Base-by-base conservation (phyloP, 2,888 invertebrate genomes). In the Cryptocephalus moraei region DNA sequence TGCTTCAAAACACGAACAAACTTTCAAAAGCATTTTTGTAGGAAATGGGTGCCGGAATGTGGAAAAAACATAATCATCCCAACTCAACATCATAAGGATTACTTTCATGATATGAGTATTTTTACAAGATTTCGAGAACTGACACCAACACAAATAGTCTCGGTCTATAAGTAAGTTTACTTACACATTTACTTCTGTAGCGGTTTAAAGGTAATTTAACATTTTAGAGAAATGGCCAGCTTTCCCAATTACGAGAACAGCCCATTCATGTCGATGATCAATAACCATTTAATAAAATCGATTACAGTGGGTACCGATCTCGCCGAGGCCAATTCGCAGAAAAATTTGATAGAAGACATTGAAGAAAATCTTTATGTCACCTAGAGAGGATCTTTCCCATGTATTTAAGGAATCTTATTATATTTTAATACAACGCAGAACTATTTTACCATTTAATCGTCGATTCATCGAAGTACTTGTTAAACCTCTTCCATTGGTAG, bases 401-500 rank as follows among this genome's bases (percentile, higher is more conserved):
- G 6, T 6, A 22, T 22, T 14, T 22, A 14, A 8, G 8, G 12
- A n/a, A n/a, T n/a, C n/a, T n/a, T n/a, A 41, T 31, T 9, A 13
- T 13, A 41, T 41, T 8, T 12, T 2, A n/a, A 14, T 32, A 46
- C 9, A 33, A 8, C 14, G 10, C 41, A 39, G 44, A 39, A 9
- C 39, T 44, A 22, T 22, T 22, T 47, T 49, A 32, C 45, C 34
- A 42, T 41, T 55, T 64, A 50, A 88, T 86, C 8, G 87, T 87
- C 0, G 62, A 69, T 69, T 91, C 91, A 68, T 87, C 82, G 69
- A 78, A 93, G 69, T 92, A 92, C 51, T 84, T 84, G 67, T 92
- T 91, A 63, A 78, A 89, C 62, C 84, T 84, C 62, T 82, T 89
- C 77, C 82, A 82, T 4, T 76, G 74, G 48, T 60, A 73, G 51